Conservation (phyloP, 2,888 invertebrate genomes). For the Melinaea marsaeus region DNA sequence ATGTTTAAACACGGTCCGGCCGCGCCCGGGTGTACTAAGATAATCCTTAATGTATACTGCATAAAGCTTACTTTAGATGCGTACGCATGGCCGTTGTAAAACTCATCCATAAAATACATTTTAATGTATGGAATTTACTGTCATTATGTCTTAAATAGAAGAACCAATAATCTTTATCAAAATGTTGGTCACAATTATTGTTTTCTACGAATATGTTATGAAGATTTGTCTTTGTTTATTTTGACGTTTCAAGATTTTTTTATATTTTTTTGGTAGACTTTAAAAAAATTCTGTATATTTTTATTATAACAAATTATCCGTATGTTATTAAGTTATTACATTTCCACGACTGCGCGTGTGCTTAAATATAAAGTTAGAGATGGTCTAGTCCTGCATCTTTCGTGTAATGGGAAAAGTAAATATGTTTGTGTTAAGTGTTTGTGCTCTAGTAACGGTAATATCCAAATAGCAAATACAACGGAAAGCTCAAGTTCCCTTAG, state of each 20-base stretch:
- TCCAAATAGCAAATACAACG: conserved; percentile 4
- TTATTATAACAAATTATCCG: background rate
- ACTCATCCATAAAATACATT: no score
- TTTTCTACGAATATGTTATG: background rate
- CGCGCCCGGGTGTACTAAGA: conserved; percentile 16
- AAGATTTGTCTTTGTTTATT: no score
- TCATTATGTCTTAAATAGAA: no score
- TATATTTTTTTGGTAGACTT: no score
- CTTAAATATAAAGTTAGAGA: background rate
- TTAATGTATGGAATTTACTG: no score
- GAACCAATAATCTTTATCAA: no score
- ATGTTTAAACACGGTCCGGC: conserved; percentile 13
- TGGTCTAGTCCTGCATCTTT: no score
- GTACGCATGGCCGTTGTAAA: no score
- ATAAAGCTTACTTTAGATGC: conserved; percentile 8
- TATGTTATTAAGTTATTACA: background rate
- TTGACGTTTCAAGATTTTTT: no score
- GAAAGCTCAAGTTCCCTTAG: conserved; percentile 36
- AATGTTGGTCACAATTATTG: no score
- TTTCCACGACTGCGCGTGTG: background rate
- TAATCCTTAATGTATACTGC: conserved; percentile 3
- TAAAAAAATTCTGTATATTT: no score
- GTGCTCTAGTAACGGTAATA: background rate
- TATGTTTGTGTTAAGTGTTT: background rate
- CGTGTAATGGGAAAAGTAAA: background rate